Evolutionary conservation across 2,888 invertebrate species (phyloP), one percentile per base, ranked within the genome.

Genomic region (Phania funesta): DNA sequence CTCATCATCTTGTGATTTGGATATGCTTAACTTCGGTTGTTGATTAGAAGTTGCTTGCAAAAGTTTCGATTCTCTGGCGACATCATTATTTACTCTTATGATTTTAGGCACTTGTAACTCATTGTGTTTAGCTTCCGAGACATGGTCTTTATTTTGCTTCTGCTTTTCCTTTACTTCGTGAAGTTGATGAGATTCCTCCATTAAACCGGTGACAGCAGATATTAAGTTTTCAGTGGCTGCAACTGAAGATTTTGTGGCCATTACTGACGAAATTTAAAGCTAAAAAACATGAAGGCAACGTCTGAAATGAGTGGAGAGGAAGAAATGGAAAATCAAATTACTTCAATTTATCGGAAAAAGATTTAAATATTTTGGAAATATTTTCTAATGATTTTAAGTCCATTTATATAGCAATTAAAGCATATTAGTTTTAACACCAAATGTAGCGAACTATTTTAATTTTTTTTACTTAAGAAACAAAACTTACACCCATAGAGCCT

Each of bases 1-100:
- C 0, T 80, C 84, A 18, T 83, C 79, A 50, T 85, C 85, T 29
- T 85, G 85, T 5, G 84, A 84, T 9, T 83, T 79, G 1, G 85
- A 84, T 8, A 83, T 68, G 13, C 84, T 79, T 56, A 84, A 16
- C 50, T 80, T 81, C 0, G 70, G 71, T 8, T 58, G 64, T 32
- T 65, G 56, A 4, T 54, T 52, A 0, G 77, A 22, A 11, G 70
- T 35, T 11, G 50, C 62, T 48, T 79, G 74, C 20, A 79, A n/a
- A 3, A 78, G 62, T n/a, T 52, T 54, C 3, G 38, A 7, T 18
- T 73, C 81, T 1, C 7, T 60, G 0, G 11, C 16, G 1, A 62
- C 24, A 1, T 81, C 81, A n/a, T 65, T 68, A 6, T 41, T 50
- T 13, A 46, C 48, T 52, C 70, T 74, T n/a, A 48, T 22, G 16